Evolutionary conservation across 2,888 invertebrate genomes (phyloP).

Genomic region (Listrodromus nycthemerus): DNA sequence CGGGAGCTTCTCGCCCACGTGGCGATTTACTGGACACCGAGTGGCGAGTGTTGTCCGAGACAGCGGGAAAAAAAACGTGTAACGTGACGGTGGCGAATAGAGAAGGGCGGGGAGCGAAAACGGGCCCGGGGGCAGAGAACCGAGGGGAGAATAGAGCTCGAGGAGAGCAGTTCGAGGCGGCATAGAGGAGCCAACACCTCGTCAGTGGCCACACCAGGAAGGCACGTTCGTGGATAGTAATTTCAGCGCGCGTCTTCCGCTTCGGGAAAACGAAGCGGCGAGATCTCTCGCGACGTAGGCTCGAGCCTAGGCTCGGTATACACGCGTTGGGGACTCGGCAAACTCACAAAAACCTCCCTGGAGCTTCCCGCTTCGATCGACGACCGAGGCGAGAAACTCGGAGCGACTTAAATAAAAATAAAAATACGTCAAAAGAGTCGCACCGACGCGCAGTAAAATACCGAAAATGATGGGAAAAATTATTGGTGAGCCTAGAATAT

Average conservation of each 20-base stretch:
- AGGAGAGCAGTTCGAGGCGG: constrained; percentile 11
- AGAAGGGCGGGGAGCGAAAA: not conserved
- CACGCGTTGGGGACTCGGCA: constrained; percentile 6
- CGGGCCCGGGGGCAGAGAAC: too few relatives aligned
- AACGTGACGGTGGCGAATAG: not conserved
- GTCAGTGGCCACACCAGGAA: constrained; percentile 41
- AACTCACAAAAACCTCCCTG: constrained; percentile 18
- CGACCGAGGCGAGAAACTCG: constrained; percentile 34
- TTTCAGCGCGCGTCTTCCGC: constrained; percentile 65
- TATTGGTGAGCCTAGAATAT: too few relatives aligned
- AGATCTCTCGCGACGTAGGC: constrained; percentile 38
- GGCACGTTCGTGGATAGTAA: constrained; percentile 60
- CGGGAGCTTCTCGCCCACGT: constrained; percentile 20
- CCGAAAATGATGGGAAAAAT: too few relatives aligned
- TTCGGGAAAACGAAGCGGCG: constrained; percentile 54
- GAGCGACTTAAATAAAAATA: too few relatives aligned
- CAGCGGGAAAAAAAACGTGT: not conserved
- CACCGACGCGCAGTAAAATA: too few relatives aligned
- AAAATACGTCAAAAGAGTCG: too few relatives aligned
- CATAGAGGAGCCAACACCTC: constrained; percentile 19
- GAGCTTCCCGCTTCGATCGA: not conserved
- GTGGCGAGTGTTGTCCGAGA: not conserved
- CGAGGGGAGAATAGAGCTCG: not conserved
- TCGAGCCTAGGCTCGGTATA: not conserved
- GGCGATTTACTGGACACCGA: constrained; percentile 12